Percentiles rank a stretch among this genome's conserved stretches.
These are phyloP conservation scores for Notothenia coriiceps DNA, from an alignment of 2,113 vertebrate species.

Conservation along the genomic window DNA sequence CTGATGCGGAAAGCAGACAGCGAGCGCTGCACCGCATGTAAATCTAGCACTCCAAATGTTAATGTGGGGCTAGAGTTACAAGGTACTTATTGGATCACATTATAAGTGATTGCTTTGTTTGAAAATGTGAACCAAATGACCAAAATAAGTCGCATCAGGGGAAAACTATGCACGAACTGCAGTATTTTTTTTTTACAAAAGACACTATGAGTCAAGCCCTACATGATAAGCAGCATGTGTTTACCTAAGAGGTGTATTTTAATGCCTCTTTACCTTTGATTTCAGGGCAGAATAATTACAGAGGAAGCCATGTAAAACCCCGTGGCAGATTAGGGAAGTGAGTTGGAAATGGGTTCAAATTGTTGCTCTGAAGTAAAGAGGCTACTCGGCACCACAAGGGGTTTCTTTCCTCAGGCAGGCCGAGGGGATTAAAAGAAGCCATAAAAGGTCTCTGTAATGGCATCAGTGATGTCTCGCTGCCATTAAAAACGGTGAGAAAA, in stretches of 20 bases:
- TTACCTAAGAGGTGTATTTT: conserved; percentile 82
- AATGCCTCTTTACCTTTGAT: conserved; percentile 90
- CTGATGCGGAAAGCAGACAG: conserved; percentile 74
- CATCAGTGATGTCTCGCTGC: conserved; percentile 91
- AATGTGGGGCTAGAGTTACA: conserved; percentile 8
- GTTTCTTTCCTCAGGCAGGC: conserved; percentile 88
- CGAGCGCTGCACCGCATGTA: conserved; percentile 36
- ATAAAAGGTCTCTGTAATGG: conserved; percentile 97
- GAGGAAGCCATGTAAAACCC: conserved; percentile 87
- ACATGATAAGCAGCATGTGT: conserved; percentile 82
- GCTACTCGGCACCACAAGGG: conserved; percentile 93
- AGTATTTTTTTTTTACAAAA: conserved; percentile 37
- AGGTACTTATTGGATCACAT: conserved; percentile 37
- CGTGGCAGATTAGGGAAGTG: conserved; percentile 93
- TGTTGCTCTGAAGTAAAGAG: conserved; percentile 93
- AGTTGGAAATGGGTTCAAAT: conserved; percentile 96
- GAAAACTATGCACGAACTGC: background rate
- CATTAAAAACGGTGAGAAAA: conserved; percentile 83
- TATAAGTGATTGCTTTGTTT: conserved; percentile 51
- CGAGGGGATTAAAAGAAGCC: conserved; percentile 94
- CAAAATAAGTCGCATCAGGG: conserved; percentile 26
- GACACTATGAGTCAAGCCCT: conserved; percentile 37
- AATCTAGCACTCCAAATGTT: conserved; percentile 38
- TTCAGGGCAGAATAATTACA: conserved; percentile 79
- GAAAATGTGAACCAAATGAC: conserved; percentile 43